Evolutionary conservation across 2,113 vertebrate species (phyloP).

Genomic region (Apistogramma diplotaenia): DNA sequence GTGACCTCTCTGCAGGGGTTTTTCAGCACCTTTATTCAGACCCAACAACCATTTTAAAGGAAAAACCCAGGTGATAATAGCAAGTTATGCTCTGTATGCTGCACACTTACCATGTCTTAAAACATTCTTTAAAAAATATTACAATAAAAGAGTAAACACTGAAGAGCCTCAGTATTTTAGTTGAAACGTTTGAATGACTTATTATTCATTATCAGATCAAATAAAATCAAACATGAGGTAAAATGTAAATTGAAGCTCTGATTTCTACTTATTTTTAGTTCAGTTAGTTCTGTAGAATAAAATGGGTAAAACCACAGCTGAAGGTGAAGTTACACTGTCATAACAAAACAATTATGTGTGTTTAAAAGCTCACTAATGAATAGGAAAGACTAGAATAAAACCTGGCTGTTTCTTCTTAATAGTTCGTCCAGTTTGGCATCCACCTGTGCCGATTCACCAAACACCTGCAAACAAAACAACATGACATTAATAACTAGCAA

Average conservation of each 20-base stretch:
- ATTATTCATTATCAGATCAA: background rate
- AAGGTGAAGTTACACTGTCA: background rate
- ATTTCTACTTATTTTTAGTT: too few relatives aligned
- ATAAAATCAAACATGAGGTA: background rate
- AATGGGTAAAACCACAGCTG: background rate
- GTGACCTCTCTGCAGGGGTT: too few relatives aligned
- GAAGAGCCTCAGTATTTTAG: background rate
- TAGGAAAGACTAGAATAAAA: background rate
- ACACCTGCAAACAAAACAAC: conserved; percentile 21
- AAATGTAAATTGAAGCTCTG: too few relatives aligned
- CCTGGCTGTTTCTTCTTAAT: conserved; percentile 86
- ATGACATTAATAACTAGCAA: background rate
- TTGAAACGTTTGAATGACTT: background rate
- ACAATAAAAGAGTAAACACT: background rate
- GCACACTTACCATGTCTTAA: too few relatives aligned
- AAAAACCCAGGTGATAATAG: background rate
- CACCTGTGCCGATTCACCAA: conserved; percentile 85
- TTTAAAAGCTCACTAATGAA: background rate
- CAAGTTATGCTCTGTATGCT: too few relatives aligned
- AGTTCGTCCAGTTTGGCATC: conserved; percentile 88
- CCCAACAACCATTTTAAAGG: background rate
- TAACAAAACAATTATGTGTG: background rate
- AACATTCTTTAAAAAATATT: too few relatives aligned
- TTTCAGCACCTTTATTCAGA: background rate
- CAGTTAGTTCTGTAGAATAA: too few relatives aligned